These are phyloP conservation scores for Anas platyrhynchos DNA, from an alignment of 2,113 vertebrate genomes.

Conservation along the genomic window DNA sequence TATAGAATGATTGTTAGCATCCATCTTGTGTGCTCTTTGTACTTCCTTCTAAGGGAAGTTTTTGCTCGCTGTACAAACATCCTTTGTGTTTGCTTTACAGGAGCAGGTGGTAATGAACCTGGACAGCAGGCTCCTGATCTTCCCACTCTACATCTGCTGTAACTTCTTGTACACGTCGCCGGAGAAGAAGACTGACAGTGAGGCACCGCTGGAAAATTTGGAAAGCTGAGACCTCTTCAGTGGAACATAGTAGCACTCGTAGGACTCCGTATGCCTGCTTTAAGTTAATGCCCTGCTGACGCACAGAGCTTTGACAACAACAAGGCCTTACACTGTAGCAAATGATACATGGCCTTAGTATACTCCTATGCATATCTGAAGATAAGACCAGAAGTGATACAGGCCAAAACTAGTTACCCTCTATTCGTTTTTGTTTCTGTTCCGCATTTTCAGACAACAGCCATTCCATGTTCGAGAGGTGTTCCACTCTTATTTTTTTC, in stretches of 20 bases:
- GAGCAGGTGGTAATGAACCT: constrained; percentile 97
- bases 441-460: neutral
- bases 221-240: constrained; percentile 50
- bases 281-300: neutral
- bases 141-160: constrained; percentile 96
- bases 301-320: constrained; percentile 28
- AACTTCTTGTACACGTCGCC: constrained; percentile 95
- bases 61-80: fast-evolving
- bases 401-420: constrained; percentile 24
- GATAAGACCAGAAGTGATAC: neutral
- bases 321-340: constrained; percentile 57
- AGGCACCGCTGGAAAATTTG: constrained; percentile 55
- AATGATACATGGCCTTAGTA: constrained; percentile 2
- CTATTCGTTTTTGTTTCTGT: neutral
- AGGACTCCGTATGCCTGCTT: neutral
- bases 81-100: constrained; percentile 67
- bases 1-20: fast-evolving
- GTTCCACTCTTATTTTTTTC: neutral
- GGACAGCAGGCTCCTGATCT: constrained; percentile 91
- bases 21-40: neutral
- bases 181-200: constrained; percentile 76
- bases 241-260: constrained; percentile 25
- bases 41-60: neutral
- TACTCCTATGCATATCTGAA: constrained; percentile 70
- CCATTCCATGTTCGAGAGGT: neutral